Evolutionary conservation across 2,113 vertebrate genomes (phyloP), one percentile per base, ranked within the genome.

Genomic region (Furnarius figulus): DNA sequence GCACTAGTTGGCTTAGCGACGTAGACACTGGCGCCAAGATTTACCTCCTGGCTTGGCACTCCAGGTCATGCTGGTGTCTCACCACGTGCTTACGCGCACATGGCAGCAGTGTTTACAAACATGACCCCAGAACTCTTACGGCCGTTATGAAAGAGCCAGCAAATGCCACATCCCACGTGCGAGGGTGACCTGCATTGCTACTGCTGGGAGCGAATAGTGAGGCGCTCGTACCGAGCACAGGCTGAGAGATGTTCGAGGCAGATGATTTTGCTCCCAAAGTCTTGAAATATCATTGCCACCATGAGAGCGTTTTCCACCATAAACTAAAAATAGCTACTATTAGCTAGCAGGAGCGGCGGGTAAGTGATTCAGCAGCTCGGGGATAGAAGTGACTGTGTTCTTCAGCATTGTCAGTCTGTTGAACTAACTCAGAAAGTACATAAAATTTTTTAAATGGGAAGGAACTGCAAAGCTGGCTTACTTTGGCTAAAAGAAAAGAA

Each of bases 41-140:
- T 98, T 97, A 98, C 97, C 98, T 98, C 95, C 84, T 49, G 30
- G 74, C 74, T 94, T 47, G 93, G 94, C 92, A 74, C 95, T 95
- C 84, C 52, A 94, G 96, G 96, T 96, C 97, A 91, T 18, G 74
- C 79, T 82, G 72, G 84, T 90, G 97, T 86, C 95, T 94, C 82
- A 33, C 97, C 98, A 97, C 74, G 97, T 98, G 98, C 95, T 94
- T 78, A 28, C 11, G 62, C 55, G 94, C 98, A 98, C 98, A 85
- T 98, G 98, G 98, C 97, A 95, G 91, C 97, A 98, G 77, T 98
- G 98, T 99, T 98, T 99, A 98, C 98, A 98, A 98, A 99, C 98
- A 98, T 96, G 89, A 97, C 98, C 97, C 97, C 97, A 98, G 97
- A 97, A 98, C 98, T 98, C 98, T 81, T 72, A 92, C 73, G 58